Conservation (phyloP, 1,140 invertebrate species). For the Conopomorpha cramerella region DNA sequence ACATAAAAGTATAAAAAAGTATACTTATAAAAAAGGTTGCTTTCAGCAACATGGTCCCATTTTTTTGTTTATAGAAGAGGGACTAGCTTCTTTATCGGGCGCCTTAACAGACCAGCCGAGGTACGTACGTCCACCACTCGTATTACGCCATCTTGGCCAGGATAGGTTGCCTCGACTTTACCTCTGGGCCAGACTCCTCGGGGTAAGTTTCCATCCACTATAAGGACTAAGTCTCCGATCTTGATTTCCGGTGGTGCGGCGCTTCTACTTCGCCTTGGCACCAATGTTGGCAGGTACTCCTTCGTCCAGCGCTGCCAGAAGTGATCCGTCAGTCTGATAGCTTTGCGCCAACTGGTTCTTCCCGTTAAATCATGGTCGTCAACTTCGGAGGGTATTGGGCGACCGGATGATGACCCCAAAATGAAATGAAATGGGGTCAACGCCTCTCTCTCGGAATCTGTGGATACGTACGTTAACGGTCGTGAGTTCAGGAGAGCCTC, state of each 20-base stretch:
- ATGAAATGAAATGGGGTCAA: conserved; percentile 16
- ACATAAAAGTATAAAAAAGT: too few species aligned
- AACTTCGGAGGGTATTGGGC: conserved; percentile 5
- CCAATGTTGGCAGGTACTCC: conserved; percentile 14
- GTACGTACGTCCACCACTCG: conserved; percentile 14
- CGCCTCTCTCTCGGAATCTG: conserved; percentile 3
- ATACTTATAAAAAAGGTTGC: too few species aligned
- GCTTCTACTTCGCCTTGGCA: conserved; percentile 7
- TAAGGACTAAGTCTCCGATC: conserved; percentile 4
- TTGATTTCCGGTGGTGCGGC: background rate
- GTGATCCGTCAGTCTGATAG: conserved; percentile 12
- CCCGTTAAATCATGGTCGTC: conserved; percentile 5
- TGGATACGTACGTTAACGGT: conserved; percentile 8
- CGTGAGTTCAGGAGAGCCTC: conserved; percentile 4
- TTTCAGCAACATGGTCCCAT: too few species aligned
- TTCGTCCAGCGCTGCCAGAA: conserved; percentile 17
- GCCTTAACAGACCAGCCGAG: conserved; percentile 2
- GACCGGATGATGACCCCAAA: conserved; percentile 10
- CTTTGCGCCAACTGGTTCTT: conserved; percentile 7
- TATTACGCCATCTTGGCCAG: conserved; percentile 14
- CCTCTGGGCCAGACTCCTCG: conserved; percentile 12
- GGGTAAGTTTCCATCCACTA: conserved; percentile 3
- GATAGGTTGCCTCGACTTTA: conserved; percentile 10
- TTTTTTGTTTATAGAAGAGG: too few species aligned
- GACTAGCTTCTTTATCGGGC: conserved; percentile 1